Evolutionary conservation across 2,113 vertebrate genomes (phyloP).

Genomic region (Lophotis ruficrista): DNA sequence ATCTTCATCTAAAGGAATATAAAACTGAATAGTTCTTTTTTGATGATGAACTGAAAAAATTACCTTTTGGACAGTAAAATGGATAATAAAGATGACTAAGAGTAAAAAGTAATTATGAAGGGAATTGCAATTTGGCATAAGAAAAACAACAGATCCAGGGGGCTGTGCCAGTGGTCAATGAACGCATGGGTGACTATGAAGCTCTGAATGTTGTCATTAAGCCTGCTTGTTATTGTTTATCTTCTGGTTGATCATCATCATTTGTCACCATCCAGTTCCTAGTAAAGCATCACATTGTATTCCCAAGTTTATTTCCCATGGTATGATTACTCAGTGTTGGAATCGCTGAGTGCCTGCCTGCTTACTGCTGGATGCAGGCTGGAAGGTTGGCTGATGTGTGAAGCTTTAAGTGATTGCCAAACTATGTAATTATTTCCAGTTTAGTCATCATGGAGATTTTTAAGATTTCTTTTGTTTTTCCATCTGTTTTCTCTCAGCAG

Average conservation of each 20-base stretch:
- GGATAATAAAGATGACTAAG: not conserved
- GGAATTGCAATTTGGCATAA: not conserved
- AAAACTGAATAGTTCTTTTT: not conserved
- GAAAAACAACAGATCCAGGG: not conserved
- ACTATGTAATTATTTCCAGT: not conserved
- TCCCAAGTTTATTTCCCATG: not conserved
- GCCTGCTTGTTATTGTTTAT: slow-evolving; percentile 10
- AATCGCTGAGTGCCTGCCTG: not conserved
- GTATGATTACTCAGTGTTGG: not conserved
- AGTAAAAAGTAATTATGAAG: not conserved
- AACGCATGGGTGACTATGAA: not conserved
- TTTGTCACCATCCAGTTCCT: slow-evolving; percentile 8
- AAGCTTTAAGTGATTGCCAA: not conserved
- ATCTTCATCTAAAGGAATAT: not conserved
- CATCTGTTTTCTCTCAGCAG: not conserved
- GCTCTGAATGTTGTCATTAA: not conserved
- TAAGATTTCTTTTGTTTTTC: not conserved
- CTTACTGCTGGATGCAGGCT: not conserved
- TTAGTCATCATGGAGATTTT: not conserved
- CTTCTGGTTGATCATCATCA: slow-evolving; percentile 7
- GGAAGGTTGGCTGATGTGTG: not conserved
- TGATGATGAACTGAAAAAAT: not conserved
- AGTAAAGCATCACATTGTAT: not conserved
- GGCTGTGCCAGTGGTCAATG: not conserved
- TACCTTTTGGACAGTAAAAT: not conserved